Base-by-base conservation (phyloP, 2,113 vertebrate species). In the Cryptotis parvus region DNA sequence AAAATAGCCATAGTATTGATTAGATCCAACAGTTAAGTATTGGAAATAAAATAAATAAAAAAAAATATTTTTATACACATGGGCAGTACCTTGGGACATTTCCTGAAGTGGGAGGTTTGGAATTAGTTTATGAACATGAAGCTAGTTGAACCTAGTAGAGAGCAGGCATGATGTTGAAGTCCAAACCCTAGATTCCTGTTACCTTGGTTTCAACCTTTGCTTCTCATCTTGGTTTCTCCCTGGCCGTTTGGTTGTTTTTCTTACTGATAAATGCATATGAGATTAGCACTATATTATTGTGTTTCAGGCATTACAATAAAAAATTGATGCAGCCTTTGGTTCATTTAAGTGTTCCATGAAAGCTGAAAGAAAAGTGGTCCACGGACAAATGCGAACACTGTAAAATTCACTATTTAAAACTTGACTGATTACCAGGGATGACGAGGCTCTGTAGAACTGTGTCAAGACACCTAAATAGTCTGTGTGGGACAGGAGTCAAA, bases 1-100 rank as follows among this genome's bases (percentile, higher is more conserved):
- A 58, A 58, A 58, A 58, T 58, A 58, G 24, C 55, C 22, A 58
- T 58, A 24, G 15, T 20, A 58, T 58, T 58, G 18, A 58, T 58
- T 58, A 22, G 55, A 58, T n/a, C n/a, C n/a, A n/a, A n/a, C n/a
- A n/a, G n/a, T n/a, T n/a, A n/a, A n/a, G n/a, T n/a, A n/a, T n/a
- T n/a, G n/a, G n/a, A n/a, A n/a, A n/a, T n/a, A n/a, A n/a, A n/a
- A n/a, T n/a, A n/a, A n/a, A n/a, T n/a, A n/a, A n/a, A 33, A 74
- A 77, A 58, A 6, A 89, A 45, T 31, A 39, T 3, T 75, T 41
- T 58, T 84, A 24, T 3, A 1, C 4, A 41, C 8, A 77, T 93
- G 81, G 29, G 66, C 93, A 85, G 31, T 55, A 77, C 81, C 33
- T 52, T 61, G 43, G 52, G 72, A 87, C 6, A 49, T 92, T 63